Base-by-base conservation (phyloP, 2,888 invertebrate genomes). In the Drosophila fulvimacula region DNA sequence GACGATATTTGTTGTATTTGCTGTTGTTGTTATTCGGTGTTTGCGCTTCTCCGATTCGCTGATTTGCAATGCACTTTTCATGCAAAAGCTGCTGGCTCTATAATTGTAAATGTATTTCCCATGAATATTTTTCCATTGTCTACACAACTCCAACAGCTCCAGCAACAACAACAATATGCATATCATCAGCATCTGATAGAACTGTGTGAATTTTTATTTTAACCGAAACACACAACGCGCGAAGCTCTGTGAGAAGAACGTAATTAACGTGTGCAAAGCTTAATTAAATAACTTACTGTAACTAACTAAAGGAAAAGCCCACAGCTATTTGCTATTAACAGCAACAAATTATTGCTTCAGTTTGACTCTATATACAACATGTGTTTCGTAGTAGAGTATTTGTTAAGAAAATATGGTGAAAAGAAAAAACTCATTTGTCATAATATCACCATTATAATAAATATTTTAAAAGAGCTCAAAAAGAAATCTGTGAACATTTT, bases 61-160 rank as follows among this genome's bases (percentile, higher is more conserved):
- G 67, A 78, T 78, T 76, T 69, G 58, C 62, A 65, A 76, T 74
- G 76, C 79, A 66, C 39, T 78, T 69, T 75, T 76, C 59, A 78
- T 73, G 78, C 75, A 68, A 48, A 30, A 53, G 63, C 34, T 36
- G 41, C 53, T 24, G 52, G 11, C 58, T 62, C 64, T 59, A 52
- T 69, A 78, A 65, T 65, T 78, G 51, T 72, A 57, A 67, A 71
- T 63, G 59, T 63, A 73, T 79, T 81, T 81, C 81, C 83, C 81
- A 81, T 81, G 81, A 73, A 76, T 53, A 49, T 62, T 72, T 66
- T 79, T 64, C 63, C 67, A 73, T 86, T 82, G 86, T 81, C 55
- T 79, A 30, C 55, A 76, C 48, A 48, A 48, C 27, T 30, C 6
- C 27, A 27, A 15, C 42, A 24, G 51, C 69, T 58, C 15, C 56